These are phyloP conservation scores for Rhopalosiphum nymphaeae DNA, from an alignment of 2,888 invertebrate species.

Conservation along the genomic window DNA sequence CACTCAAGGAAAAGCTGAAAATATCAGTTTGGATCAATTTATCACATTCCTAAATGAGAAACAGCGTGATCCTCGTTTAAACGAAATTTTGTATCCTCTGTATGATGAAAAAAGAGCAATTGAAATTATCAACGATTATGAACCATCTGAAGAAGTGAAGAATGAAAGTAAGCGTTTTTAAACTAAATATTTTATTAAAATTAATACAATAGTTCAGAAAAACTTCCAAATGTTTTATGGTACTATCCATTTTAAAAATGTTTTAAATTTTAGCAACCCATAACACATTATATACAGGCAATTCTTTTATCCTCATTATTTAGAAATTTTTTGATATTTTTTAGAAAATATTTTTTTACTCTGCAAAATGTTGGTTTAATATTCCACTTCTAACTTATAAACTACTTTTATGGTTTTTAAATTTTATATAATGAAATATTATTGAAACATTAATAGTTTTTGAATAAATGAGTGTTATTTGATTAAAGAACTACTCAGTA, in stretches of 20 bases:
- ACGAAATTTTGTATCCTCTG: slow-evolving; percentile 97
- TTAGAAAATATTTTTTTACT: too few species aligned
- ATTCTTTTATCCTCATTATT: too few species aligned
- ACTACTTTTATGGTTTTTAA: too few species aligned
- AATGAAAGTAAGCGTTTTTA: slow-evolving; percentile 75
- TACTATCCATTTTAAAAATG: not conserved
- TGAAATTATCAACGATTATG: slow-evolving; percentile 95
- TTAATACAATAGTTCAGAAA: not conserved
- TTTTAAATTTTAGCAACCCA: not conserved
- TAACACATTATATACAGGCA: not conserved
- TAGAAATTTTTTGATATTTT: too few species aligned
- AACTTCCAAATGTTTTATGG: not conserved
- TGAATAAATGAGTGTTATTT: too few species aligned
- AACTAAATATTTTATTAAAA: not conserved
- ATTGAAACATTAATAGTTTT: too few species aligned
- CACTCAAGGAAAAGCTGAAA: slow-evolving; percentile 90
- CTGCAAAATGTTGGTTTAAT: too few species aligned
- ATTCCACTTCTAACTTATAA: too few species aligned
- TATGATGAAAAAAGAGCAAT: slow-evolving; percentile 94
- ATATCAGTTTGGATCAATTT: slow-evolving; percentile 87
- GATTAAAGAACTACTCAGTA: too few species aligned
- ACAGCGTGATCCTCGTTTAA: slow-evolving; percentile 96
- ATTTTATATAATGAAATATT: too few species aligned
- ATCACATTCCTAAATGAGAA: slow-evolving; percentile 96
- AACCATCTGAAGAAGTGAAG: slow-evolving; percentile 83